phyloP scores from a whole-genome alignment of 2,888 invertebrate genomes.

The Gari tellinella region DNA sequence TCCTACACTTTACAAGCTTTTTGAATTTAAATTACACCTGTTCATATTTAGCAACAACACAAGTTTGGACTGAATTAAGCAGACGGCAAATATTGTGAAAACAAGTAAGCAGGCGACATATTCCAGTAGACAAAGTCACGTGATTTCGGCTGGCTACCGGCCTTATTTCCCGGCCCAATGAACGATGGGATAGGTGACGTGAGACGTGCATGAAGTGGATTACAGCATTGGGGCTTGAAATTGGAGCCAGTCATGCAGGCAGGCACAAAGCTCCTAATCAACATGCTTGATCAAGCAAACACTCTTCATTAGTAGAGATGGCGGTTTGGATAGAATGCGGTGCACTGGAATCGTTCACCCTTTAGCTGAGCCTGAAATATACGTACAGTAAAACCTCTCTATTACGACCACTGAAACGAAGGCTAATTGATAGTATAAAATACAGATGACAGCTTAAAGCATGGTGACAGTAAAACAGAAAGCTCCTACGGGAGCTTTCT shows the following conservation, averaged over 20 bases:
- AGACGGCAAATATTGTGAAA: too few species aligned
- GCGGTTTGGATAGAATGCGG: neutral
- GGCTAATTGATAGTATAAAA: neutral
- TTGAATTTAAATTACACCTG: too few species aligned
- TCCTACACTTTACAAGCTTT: too few species aligned
- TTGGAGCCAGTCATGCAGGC: constrained; percentile 30
- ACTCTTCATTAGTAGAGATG: constrained; percentile 17
- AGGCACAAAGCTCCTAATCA: constrained; percentile 24
- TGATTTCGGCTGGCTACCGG: neutral
- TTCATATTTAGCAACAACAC: too few species aligned
- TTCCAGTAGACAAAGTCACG: constrained; percentile 4
- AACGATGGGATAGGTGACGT: constrained; percentile 7
- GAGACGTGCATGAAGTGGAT: constrained; percentile 9
- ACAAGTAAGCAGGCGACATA: too few species aligned
- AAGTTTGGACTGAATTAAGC: too few species aligned
- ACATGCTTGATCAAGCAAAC: constrained; percentile 28
- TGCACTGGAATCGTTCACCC: neutral
- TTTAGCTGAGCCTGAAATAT: too few species aligned
- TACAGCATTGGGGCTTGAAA: constrained; percentile 16
- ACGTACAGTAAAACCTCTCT: neutral
- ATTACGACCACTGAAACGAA: too few species aligned
- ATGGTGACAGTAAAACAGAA: too few species aligned
- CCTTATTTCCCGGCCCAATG: constrained; percentile 28
- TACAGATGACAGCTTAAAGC: too few species aligned
- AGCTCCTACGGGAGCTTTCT: too few species aligned